Evolutionary conservation across 2,113 vertebrate species (phyloP), one percentile per base, ranked within the genome.

Genomic region (Campylomormyrus numenius): DNA sequence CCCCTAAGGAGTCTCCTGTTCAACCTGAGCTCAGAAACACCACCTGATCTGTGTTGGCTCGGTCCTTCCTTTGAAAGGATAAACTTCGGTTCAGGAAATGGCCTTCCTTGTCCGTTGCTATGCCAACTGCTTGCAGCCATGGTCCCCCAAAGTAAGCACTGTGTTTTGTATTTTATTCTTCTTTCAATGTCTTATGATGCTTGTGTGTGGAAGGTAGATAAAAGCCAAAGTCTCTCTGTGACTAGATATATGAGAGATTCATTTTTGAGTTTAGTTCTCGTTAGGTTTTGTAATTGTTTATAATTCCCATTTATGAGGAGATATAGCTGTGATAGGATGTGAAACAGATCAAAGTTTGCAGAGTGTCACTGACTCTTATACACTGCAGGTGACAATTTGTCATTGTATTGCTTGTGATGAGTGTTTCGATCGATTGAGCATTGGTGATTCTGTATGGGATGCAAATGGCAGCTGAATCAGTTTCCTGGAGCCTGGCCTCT

Each of bases 61-160:
- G 3, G 17, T 35, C 87, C 62, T 94, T 92, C 52, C 94, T 95
- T 93, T 88, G 88, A 91, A 94, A 95, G 95, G 92, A 93, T 94
- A 96, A 95, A 94, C 96, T 95, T 92, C 91, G 94, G 91, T 91
- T 91, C 92, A 89, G 93, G 95, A 95, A 95, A 97, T 97, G 96
- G 96, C 96, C 95, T 97, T 97, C 95, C 96, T 97, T 91, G 96
- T 97, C 93, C 96, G 96, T 90, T 97, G 96, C 94, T 97, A 97
- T 0, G 96, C 96, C 95, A 97, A 97, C 95, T 97, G 96, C 92
- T 95, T 97, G 92, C 96, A 97, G 24, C 96, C 96, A 21, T 97
- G 96, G 96, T 96, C 96, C 92, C 96, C 96, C 92, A 97, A 97
- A 97, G 96, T 97, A 97, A 97, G 96, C 96, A 92, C n/a, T 1